These are phyloP conservation scores for Poeciliopsis retropinna DNA, from an alignment of 2,113 vertebrate species.

Conservation along the genomic window DNA sequence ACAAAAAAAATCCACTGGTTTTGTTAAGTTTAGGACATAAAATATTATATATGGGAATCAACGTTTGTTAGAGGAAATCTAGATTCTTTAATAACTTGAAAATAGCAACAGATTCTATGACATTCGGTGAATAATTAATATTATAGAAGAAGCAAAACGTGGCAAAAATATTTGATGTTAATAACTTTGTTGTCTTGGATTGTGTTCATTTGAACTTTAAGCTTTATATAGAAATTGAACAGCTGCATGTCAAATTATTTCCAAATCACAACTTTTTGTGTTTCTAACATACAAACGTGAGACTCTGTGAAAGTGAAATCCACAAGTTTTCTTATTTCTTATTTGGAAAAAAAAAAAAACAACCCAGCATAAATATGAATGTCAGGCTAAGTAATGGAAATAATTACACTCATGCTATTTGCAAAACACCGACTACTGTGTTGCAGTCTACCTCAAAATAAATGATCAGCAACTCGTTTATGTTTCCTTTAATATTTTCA, in stretches of 20 bases:
- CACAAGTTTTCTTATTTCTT: background rate
- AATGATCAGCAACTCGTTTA: conserved; percentile 30
- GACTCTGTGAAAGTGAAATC: background rate
- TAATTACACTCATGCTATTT: background rate
- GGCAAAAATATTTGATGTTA: too few relatives aligned
- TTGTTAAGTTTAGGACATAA: background rate
- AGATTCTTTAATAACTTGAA: background rate
- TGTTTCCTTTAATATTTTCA: conserved; percentile 15
- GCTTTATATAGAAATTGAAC: too few relatives aligned
- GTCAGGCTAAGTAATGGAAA: background rate
- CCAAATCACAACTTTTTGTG: too few relatives aligned
- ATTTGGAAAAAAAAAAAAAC: background rate
- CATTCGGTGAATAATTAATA: too few relatives aligned
- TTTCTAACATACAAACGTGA: too few relatives aligned
- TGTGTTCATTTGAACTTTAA: too few relatives aligned
- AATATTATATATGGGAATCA: background rate
- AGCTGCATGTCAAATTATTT: too few relatives aligned
- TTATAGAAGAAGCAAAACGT: too few relatives aligned
- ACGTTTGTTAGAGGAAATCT: background rate
- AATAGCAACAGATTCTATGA: background rate
- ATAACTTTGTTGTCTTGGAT: too few relatives aligned
- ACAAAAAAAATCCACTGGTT: too few relatives aligned
- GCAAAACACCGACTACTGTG: background rate
- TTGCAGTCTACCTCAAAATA: background rate
- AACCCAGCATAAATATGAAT: background rate